phyloP scores from a whole-genome alignment of 2,888 invertebrate species.

The Phyto melanocephala region DNA sequence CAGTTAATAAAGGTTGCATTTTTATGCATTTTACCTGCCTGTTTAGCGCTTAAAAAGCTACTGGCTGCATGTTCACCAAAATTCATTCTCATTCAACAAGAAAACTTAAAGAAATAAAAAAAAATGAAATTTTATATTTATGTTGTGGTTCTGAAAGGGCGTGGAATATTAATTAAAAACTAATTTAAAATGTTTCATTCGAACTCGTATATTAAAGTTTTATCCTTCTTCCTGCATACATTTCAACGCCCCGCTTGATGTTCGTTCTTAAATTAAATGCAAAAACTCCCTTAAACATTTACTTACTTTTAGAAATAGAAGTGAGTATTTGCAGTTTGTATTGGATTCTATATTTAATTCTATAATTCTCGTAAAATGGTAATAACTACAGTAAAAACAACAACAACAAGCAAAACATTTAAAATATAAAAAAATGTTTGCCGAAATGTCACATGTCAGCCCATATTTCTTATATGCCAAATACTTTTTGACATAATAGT shows the following conservation, averaged over 20 bases:
- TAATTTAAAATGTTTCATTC: slow-evolving; percentile 60
- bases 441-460: slow-evolving; percentile 74
- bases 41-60: background rate
- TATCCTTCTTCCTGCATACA: slow-evolving; percentile 39
- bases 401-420: background rate
- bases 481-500: slow-evolving; percentile 78
- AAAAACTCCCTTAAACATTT: slow-evolving; percentile 15
- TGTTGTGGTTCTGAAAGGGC: slow-evolving; percentile 42
- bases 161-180: slow-evolving; percentile 65
- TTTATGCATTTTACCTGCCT: slow-evolving; percentile 42
- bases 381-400: background rate
- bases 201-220: background rate
- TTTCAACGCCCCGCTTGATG: slow-evolving; percentile 45
- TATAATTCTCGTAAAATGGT: slow-evolving; percentile 18
- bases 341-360: slow-evolving; percentile 27
- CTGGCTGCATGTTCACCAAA: slow-evolving; percentile 31
- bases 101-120: background rate
- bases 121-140: slow-evolving; percentile 42
- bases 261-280: slow-evolving; percentile 1
- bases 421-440: slow-evolving; percentile 52
- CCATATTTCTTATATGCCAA: slow-evolving; percentile 77
- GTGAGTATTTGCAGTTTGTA: background rate
- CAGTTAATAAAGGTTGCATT: slow-evolving; percentile 62
- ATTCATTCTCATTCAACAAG: slow-evolving; percentile 48
- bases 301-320: slow-evolving; percentile 14